These are phyloP conservation scores for Chaunax sp. DNA, from an alignment of 2,797 vertebrate genomes.

Conservation along the genomic window DNA sequence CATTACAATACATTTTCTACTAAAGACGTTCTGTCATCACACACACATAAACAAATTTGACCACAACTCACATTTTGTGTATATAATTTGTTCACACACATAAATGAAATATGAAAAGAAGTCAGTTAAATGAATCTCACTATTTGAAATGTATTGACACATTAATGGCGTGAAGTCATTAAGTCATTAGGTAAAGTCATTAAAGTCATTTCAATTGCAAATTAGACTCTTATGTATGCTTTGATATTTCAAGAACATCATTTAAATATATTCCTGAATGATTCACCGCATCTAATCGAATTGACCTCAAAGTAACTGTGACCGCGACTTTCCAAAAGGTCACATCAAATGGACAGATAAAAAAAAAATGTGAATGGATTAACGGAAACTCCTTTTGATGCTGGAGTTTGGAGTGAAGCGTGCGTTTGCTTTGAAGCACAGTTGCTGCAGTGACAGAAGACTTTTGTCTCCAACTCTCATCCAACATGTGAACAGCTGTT, in stretches of 20 bases:
- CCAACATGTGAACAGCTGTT: conserved; percentile 79
- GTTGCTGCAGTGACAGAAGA: conserved; percentile 64
- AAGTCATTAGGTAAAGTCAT: conserved; percentile 65
- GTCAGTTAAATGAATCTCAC: conserved; percentile 46
- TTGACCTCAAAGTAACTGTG: conserved; percentile 46
- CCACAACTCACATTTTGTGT: neutral
- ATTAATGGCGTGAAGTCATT: conserved; percentile 63
- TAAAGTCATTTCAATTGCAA: conserved; percentile 67
- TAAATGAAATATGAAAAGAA: conserved; percentile 54
- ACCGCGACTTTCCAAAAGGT: conserved; percentile 41
- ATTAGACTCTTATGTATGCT: conserved; percentile 50
- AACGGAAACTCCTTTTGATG: conserved; percentile 32
- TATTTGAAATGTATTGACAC: conserved; percentile 54
- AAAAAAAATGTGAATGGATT: conserved; percentile 14
- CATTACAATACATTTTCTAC: no score
- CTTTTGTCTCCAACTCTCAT: conserved; percentile 73
- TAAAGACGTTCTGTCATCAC: no score
- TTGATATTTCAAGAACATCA: conserved; percentile 55
- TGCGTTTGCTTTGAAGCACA: conserved; percentile 53
- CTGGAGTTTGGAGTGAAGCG: conserved; percentile 40
- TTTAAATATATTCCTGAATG: conserved; percentile 47
- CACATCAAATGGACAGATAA: conserved; percentile 20
- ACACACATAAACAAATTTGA: neutral
- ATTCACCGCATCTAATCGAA: conserved; percentile 40
- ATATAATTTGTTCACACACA: conserved; percentile 4